Evolutionary conservation across 2,888 invertebrate species (phyloP).

Genomic region (Drosophila birchii): DNA sequence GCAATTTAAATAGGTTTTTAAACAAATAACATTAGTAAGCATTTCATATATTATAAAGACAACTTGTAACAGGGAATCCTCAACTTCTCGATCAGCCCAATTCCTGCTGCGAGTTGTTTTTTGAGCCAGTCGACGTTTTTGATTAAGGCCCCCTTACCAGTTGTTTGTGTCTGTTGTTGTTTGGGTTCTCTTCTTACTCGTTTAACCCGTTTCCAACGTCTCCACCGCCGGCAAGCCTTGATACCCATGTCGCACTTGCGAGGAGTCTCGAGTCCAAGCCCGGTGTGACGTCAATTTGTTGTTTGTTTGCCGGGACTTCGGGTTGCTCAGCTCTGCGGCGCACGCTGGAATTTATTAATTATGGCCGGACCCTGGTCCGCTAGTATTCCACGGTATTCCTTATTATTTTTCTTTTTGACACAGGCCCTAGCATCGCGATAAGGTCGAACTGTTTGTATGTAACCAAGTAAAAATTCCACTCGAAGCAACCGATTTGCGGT

Average conservation of each 20-base stretch:
- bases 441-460: conserved; percentile 45
- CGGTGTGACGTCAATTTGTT: conserved; percentile 75
- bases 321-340: conserved; percentile 55
- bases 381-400: conserved; percentile 27
- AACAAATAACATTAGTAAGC: background rate
- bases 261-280: conserved; percentile 30
- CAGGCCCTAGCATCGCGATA: conserved; percentile 31
- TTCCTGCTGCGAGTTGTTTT: conserved; percentile 19
- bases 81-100: conserved; percentile 22
- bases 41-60: background rate
- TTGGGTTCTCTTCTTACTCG: conserved; percentile 45
- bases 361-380: conserved; percentile 43
- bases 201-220: conserved; percentile 65
- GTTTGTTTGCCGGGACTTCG: conserved; percentile 37
- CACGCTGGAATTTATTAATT: conserved; percentile 79
- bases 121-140: conserved; percentile 16
- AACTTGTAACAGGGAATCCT: conserved; percentile 1
- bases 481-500: conserved; percentile 59
- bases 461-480: conserved; percentile 68
- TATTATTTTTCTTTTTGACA: conserved; percentile 6
- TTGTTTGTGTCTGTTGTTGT: conserved; percentile 38
- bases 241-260: conserved; percentile 71
- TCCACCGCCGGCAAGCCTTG: conserved; percentile 44
- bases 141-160: conserved; percentile 24
- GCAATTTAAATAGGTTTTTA: background rate